Base-by-base conservation (phyloP, 2,888 invertebrate species). In the Auanema freiburgensis region DNA sequence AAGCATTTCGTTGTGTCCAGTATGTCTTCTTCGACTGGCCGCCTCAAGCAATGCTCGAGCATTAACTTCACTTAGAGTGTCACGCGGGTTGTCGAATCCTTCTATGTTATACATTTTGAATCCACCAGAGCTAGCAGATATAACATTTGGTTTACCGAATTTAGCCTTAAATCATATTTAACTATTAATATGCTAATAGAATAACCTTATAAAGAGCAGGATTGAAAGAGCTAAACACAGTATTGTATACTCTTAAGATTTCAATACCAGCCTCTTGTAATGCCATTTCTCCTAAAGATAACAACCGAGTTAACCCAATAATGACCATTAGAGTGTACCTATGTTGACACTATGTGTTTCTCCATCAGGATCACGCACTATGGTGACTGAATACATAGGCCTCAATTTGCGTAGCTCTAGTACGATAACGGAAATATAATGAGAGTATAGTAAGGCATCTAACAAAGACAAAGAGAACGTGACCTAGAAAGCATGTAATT, bases 61-160 rank as follows among this genome's bases (percentile, higher is more conserved):
- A 80, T 91, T 91, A 63, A 90, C 73, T 56, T 69, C 71, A 49
- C 69, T 75, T 49, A 74, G 66, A 54, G 77, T 59, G 42, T 69
- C 76, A 76, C 67, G 65, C 46, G 83, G 72, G 24, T 60, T 60
- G 46, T 71, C 74, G 24, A 83, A 66, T 57, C 86, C 91, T 83
- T 98, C 97, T 8, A 98, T 93, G 85, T 97, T 94, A 85, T 98
- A 98, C 84, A 96, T 93, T 85, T 98, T 98, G 83, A 94, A 93
- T 16, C 80, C 85, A 75, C 63, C 82, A 12, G 59, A 63, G n/a
- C 51, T 70, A 40, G 63, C 66, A 14, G 66, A 67, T 43, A 66
- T 49, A 21, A 67, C 70, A 49, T 62, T 49, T 55, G 67, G 65
- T 21, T 62, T 71, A 1, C 66, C 57, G 46, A 69, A 68, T 50